Evolutionary conservation across 2,888 invertebrate species (phyloP).

Genomic region (Leptinotarsa juncta): DNA sequence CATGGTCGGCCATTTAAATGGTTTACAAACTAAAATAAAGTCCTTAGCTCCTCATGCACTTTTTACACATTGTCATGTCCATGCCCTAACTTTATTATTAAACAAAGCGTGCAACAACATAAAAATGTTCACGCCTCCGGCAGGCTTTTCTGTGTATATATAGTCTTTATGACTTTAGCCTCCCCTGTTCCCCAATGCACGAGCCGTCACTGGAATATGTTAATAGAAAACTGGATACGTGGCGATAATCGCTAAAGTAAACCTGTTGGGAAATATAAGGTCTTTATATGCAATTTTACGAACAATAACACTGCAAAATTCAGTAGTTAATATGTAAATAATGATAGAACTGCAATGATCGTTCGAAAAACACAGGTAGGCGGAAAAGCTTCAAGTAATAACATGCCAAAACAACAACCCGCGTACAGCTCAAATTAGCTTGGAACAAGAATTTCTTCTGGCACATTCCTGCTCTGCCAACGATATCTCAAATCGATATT

Average conservation of each 20-base stretch:
- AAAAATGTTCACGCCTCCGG: too few relatives aligned
- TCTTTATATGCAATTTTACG: constrained; percentile 41
- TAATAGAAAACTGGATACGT: constrained; percentile 18
- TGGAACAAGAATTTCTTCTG: background rate
- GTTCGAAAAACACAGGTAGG: background rate
- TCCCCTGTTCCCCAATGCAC: too few relatives aligned
- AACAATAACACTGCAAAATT: constrained; percentile 41
- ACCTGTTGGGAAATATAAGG: constrained; percentile 31
- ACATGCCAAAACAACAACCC: background rate
- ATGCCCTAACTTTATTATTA: too few relatives aligned
- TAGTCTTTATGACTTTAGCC: too few relatives aligned
- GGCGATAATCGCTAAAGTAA: constrained; percentile 13
- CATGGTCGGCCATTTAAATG: too few relatives aligned
- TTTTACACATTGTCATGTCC: too few relatives aligned
- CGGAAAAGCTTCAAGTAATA: background rate
- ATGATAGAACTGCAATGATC: background rate
- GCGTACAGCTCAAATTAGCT: constrained; percentile 3
- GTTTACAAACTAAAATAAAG: too few relatives aligned
- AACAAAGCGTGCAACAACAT: too few relatives aligned
- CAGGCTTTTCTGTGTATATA: too few relatives aligned
- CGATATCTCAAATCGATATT: constrained; percentile 23
- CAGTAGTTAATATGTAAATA: constrained; percentile 46
- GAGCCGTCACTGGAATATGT: constrained; percentile 19
- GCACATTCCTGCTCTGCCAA: background rate
- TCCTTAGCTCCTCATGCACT: too few relatives aligned